Base-by-base conservation (phyloP, 1,140 invertebrate genomes). In the Pachyrhynchus sulphureomaculatus region DNA sequence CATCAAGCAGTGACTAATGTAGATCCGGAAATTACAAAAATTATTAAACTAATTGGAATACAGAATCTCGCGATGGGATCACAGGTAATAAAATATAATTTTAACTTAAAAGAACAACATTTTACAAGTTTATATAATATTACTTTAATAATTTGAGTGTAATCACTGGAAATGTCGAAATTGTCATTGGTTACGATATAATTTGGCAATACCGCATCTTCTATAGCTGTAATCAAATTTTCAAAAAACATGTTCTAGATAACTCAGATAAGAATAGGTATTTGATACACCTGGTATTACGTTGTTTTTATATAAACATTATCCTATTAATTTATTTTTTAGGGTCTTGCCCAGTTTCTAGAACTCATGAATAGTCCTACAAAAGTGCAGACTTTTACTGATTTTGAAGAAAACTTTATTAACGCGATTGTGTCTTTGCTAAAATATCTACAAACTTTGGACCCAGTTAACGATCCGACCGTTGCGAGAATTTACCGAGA, bases 321-420 rank as follows among this genome's bases (percentile, higher is more conserved):
- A n/a, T n/a, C n/a, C n/a, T n/a, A 20, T 41, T 33, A 39, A 29
- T 34, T 60, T 24, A 5, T 51, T 29, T 82, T 91, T 53, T 79
- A 88, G 64, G 86, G 88, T 15, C 77, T 91, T 59, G 83, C 83
- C 4, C 84, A 87, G 65, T 84, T 90, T 64, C 83, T 86, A 51
- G 76, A 78, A 44, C 78, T 82, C n/a, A 56, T 62, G 53, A 62
- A 62, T 36, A 62, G 32, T 41, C 53, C 72, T 86, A 8, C 78
- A 79, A 68, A 81, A 81, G 1, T 81, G 86, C 42, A 84, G 88
- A 78, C 89, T 13, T 80, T 93, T 54, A 78, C 83, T 20, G 82
- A 86, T 12, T 82, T 88, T 71, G 86, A 92, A 68, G 86, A 92
- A 72, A 88, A 90, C 67, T 81, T 93, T 13, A 79, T 93, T 36